Evolutionary conservation across 2,888 invertebrate species (phyloP).

Genomic region (Cantharis rufa): DNA sequence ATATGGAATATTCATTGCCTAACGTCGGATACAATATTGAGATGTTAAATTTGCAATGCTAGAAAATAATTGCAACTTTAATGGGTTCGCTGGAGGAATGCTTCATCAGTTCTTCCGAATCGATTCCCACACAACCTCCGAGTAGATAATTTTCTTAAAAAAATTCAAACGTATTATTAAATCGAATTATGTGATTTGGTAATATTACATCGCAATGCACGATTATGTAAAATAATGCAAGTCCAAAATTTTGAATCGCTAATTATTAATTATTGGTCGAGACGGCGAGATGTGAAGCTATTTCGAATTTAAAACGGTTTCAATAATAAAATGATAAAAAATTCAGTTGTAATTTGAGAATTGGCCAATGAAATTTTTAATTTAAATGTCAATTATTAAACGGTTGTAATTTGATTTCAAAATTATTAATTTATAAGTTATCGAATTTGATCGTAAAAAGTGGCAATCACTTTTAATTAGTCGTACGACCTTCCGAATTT

Average conservation of each 20-base stretch:
- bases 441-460: neutral
- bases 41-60: neutral
- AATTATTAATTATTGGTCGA: neutral
- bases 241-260: neutral
- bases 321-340: neutral
- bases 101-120: neutral
- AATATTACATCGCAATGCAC: neutral
- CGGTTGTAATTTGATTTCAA: neutral
- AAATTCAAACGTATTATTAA: neutral
- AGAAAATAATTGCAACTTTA: neutral
- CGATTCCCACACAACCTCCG: neutral
- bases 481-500: slow-evolving; percentile 4
- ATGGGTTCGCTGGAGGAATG: neutral
- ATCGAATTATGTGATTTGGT: neutral
- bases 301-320: neutral
- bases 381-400: neutral
- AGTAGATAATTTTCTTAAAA: neutral
- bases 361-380: neutral
- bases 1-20: neutral
- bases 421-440: neutral
- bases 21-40: neutral
- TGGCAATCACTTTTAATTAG: neutral
- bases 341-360: neutral
- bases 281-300: neutral
- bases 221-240: neutral